Evolutionary conservation across 2,113 vertebrate species (phyloP).

Genomic region (Irena cyanogastra): DNA sequence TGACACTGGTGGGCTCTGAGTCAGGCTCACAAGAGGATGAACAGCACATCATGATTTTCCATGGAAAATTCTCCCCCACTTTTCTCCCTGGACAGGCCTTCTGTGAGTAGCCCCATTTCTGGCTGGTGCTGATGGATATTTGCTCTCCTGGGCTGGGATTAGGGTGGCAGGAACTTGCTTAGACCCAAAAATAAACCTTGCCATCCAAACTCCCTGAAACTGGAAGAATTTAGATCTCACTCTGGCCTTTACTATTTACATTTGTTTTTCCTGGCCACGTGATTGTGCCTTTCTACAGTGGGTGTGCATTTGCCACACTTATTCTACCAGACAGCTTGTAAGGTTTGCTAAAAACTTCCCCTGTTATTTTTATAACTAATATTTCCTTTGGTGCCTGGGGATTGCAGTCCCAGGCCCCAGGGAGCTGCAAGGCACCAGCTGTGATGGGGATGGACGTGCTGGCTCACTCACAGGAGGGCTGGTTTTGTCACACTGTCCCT

Average conservation of each 20-base stretch:
- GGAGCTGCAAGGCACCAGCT: neutral
- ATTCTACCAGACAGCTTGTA: neutral
- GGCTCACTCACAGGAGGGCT: neutral
- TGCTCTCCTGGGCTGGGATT: neutral
- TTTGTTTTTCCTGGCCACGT: neutral
- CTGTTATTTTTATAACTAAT: neutral
- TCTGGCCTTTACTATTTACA: neutral
- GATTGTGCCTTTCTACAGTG: neutral
- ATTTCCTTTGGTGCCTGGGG: accelerated
- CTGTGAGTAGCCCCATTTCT: neutral
- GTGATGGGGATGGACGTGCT: neutral
- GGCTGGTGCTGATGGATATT: neutral
- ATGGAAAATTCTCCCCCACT: neutral
- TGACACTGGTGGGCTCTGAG: neutral
- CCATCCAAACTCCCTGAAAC: neutral
- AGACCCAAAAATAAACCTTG: neutral
- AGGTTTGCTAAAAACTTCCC: neutral
- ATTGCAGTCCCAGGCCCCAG: neutral
- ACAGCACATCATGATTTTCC: neutral
- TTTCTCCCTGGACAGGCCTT: neutral
- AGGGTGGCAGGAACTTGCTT: neutral
- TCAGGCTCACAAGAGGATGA: neutral
- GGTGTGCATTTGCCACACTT: neutral
- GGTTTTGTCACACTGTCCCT: neutral
- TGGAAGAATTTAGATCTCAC: neutral